Percentiles rank a stretch among this genome's conserved stretches.
Evolutionary conservation across 1,140 invertebrate genomes (phyloP).

Genomic region (Whitmania pigra): DNA sequence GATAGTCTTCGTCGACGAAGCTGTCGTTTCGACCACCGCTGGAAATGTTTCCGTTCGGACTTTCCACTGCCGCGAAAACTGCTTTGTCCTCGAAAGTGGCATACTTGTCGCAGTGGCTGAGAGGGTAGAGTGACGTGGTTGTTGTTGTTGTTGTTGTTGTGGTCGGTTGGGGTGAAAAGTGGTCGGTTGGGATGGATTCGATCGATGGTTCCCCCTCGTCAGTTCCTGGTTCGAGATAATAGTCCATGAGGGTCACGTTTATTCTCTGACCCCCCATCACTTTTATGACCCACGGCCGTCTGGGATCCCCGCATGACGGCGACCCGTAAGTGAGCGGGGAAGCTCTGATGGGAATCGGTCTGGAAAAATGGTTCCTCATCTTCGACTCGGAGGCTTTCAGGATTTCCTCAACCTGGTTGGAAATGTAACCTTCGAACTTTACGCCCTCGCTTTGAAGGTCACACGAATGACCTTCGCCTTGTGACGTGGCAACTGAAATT

Average conservation of each 20-base stretch:
- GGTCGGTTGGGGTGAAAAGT: neutral
- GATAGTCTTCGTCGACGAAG: neutral
- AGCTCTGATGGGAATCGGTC: neutral
- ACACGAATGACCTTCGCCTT: neutral
- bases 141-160: neutral
- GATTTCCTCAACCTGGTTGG: neutral
- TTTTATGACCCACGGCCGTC: slow-evolving; percentile 12
- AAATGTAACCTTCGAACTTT: slow-evolving; percentile 5
- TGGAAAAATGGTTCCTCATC: neutral
- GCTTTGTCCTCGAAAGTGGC: slow-evolving; percentile 5
- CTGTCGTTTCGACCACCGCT: neutral
- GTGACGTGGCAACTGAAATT: neutral
- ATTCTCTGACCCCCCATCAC: slow-evolving; percentile 16
- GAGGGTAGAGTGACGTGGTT: neutral
- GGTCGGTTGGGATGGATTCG: neutral
- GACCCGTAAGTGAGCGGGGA: neutral
- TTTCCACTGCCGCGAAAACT: neutral
- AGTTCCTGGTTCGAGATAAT: neutral
- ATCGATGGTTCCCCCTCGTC: neutral
- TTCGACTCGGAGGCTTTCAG: neutral
- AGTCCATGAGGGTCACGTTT: slow-evolving; percentile 20
- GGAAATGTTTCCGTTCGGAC: neutral
- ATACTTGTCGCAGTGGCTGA: neutral
- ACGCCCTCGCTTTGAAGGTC: neutral
- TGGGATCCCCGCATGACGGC: slow-evolving; percentile 6